These are phyloP conservation scores for Tor tambroides DNA, from an alignment of 2,113 vertebrate species.

Conservation along the genomic window DNA sequence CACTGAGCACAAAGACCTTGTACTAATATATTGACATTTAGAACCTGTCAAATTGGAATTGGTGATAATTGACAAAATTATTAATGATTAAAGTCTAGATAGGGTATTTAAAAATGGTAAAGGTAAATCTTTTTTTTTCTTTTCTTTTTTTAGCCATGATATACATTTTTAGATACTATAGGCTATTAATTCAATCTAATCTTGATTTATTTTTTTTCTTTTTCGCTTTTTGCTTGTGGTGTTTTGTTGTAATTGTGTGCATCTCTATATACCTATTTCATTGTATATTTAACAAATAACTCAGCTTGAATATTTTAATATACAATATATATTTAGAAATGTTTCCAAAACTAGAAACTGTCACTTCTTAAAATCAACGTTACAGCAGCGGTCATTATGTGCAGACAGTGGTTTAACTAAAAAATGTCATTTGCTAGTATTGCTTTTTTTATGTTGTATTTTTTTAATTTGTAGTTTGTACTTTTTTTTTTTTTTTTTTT, in stretches of 20 bases:
- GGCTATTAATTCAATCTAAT: no score
- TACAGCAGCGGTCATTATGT: conserved; percentile 20
- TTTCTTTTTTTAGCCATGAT: conserved; percentile 49
- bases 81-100: not conserved
- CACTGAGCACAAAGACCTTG: conserved; percentile 51
- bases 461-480: not conserved
- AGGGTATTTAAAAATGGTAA: not conserved
- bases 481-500: no score
- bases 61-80: not conserved
- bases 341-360: conserved; percentile 6
- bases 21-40: not conserved
- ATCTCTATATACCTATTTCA: conserved; percentile 53
- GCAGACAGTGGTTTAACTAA: not conserved
- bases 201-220: no score
- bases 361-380: not conserved
- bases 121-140: not conserved
- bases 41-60: not conserved
- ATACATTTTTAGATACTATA: conserved; percentile 26
- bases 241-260: conserved; percentile 59
- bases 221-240: conserved; percentile 52
- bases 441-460: not conserved
- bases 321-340: conserved; percentile 31
- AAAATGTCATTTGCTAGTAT: not conserved
- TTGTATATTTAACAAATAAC: conserved; percentile 21
- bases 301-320: conserved; percentile 24